Base-by-base conservation (phyloP, 2,797 vertebrate species). In the Semaprochilodus insignis region DNA sequence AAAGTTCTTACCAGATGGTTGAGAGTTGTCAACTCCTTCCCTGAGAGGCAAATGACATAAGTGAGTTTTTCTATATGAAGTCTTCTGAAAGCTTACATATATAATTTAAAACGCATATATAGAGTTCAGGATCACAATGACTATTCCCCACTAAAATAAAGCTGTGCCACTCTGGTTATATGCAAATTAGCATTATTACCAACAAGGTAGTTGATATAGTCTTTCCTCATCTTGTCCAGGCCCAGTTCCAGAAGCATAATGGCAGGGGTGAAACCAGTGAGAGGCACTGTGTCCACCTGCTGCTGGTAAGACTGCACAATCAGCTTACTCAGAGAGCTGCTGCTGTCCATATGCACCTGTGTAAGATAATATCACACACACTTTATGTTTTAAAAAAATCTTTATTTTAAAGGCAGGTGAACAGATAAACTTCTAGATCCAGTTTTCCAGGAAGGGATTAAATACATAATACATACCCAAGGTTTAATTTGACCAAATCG, bases 181-280 rank as follows among this genome's bases (percentile, higher is more conserved):
- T 2, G 27, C 15, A 31, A 71, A 72, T 63, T 48, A 72, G 69
- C 51, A 65, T 72, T 19, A 31, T 84, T 85, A 88, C 87, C 87
- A 67, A 88, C 85, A 14, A 99, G 97, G 91, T 97, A 99, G 91
- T 95, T 97, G 83, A 97, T 95, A 87, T 99, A 99, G 92, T 99
- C 98, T 91, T 96, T 98, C 88, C 96, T 97, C 91, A 99, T 94
- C 92, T 99, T 99, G 88, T 99, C 97, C 92, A 99, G 87, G 74
- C 98, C 98, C 84, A 99, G 94, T 89, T 99, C 97, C 72, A 99
- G 92, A 81, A 99, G 94, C 97, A 99, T 98, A 48, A 94, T 95
- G 82, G 97, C 89, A 0, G 97, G 96, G 44, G 92, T 86, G 81
- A 94, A 90, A 17, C 96, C 97, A 19, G 87, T 94, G 57, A 99